Conservation (phyloP, 2,113 vertebrate genomes). For the Semicossyphus pulcher region DNA sequence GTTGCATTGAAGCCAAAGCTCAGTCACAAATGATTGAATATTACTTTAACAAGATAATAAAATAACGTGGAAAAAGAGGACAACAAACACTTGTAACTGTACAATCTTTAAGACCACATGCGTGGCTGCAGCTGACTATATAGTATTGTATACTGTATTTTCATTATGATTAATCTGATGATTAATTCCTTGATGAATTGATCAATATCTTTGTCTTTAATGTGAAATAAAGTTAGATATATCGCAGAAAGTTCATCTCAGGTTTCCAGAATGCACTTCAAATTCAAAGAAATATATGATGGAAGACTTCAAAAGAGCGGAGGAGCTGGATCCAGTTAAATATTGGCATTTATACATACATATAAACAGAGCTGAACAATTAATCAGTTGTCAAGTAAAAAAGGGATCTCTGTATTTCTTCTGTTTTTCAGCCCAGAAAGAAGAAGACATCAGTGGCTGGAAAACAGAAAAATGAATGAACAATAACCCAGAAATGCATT, state of each 20-base stretch:
- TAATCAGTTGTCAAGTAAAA: neutral
- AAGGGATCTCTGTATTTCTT: neutral
- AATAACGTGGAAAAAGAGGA: neutral
- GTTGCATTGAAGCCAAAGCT: neutral
- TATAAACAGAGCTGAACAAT: neutral
- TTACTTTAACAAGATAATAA: neutral
- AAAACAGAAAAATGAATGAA: slow-evolving; percentile 56
- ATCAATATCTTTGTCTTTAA: neutral
- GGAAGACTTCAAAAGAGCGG: neutral
- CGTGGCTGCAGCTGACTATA: neutral
- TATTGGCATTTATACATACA: neutral
- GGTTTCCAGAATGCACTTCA: neutral
- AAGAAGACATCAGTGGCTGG: slow-evolving; percentile 4
- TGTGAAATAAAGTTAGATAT: neutral
- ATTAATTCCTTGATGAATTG: too few relatives aligned
- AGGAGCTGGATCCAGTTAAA: neutral
- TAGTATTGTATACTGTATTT: too few relatives aligned
- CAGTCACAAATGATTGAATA: neutral
- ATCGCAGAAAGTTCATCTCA: neutral
- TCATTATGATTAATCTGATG: too few relatives aligned
- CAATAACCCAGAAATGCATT: slow-evolving; percentile 6
- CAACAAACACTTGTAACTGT: neutral
- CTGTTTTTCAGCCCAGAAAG: neutral
- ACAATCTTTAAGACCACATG: neutral
- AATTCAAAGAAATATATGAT: neutral